phyloP scores from a whole-genome alignment of 2,113 vertebrate species.

The Zosterops lateralis region DNA sequence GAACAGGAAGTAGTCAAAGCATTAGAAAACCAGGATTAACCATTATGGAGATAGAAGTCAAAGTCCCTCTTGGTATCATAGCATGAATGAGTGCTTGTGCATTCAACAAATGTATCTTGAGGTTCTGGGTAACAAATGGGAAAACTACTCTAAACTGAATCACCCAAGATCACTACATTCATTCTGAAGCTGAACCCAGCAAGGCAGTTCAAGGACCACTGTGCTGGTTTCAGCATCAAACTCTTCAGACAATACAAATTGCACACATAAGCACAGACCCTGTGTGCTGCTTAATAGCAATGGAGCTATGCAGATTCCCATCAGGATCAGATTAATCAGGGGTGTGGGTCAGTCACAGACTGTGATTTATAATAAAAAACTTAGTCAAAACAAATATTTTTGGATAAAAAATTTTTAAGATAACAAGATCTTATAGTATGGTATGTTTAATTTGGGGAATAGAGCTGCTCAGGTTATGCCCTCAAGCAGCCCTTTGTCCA shows the following conservation, averaged over 20 bases:
- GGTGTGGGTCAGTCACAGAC: background rate
- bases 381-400: background rate
- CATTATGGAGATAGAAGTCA: background rate
- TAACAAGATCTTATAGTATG: background rate
- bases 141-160: background rate
- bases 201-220: background rate
- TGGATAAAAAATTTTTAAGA: background rate
- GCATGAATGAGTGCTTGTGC: too few species aligned
- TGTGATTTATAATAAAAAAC: background rate
- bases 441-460: background rate
- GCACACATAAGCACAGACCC: background rate
- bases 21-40: background rate
- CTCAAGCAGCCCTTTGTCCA: background rate
- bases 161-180: background rate
- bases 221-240: background rate
- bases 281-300: background rate
- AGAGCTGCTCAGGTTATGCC: background rate
- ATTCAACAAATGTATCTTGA: too few species aligned
- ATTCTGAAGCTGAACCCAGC: background rate
- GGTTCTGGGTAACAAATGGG: too few species aligned
- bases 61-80: background rate
- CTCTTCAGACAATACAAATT: background rate
- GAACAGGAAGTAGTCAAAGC: background rate
- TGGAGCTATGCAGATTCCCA: background rate
- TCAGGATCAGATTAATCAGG: background rate